A percentile compares a stretch with the other conserved stretches of the same genome.
These are phyloP conservation scores for Perizoma flavofasciatum DNA, from an alignment of 2,888 invertebrate genomes.

Conservation along the genomic window DNA sequence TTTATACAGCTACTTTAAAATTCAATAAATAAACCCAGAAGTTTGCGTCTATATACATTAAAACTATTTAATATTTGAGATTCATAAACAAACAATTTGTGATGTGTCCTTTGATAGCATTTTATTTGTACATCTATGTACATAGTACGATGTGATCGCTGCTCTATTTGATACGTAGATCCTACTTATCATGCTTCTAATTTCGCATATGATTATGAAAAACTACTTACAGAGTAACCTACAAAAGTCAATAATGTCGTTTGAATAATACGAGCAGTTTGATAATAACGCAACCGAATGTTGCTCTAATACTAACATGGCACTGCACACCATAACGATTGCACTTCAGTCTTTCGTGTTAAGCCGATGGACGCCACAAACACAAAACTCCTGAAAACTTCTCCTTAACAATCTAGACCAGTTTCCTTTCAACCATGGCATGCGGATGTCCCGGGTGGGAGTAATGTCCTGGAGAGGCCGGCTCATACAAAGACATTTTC, in stretches of 20 bases:
- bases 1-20: conserved; percentile 58
- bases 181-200: conserved; percentile 34
- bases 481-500: conserved; percentile 94
- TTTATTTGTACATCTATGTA: conserved; percentile 57
- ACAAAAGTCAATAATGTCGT: conserved; percentile 51
- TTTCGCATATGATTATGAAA: conserved; percentile 45
- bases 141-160: conserved; percentile 57
- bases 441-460: conserved; percentile 80
- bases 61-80: conserved; percentile 65
- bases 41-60: conserved; percentile 64
- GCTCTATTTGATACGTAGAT: conserved; percentile 44
- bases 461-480: conserved; percentile 86
- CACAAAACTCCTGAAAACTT: conserved; percentile 35
- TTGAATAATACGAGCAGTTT: conserved; percentile 62
- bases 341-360: conserved; percentile 76
- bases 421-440: conserved; percentile 80
- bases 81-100: conserved; percentile 63
- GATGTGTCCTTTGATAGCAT: conserved; percentile 56
- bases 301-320: conserved; percentile 77
- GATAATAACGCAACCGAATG: conserved; percentile 47
- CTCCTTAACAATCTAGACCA: conserved; percentile 57
- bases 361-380: conserved; percentile 50
- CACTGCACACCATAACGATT: conserved; percentile 77
- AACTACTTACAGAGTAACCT: conserved; percentile 49
- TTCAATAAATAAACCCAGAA: conserved; percentile 68